phyloP scores from a whole-genome alignment of 53 echinoderm and acorn worm genomes.

The Temnopleurus reevesii region DNA sequence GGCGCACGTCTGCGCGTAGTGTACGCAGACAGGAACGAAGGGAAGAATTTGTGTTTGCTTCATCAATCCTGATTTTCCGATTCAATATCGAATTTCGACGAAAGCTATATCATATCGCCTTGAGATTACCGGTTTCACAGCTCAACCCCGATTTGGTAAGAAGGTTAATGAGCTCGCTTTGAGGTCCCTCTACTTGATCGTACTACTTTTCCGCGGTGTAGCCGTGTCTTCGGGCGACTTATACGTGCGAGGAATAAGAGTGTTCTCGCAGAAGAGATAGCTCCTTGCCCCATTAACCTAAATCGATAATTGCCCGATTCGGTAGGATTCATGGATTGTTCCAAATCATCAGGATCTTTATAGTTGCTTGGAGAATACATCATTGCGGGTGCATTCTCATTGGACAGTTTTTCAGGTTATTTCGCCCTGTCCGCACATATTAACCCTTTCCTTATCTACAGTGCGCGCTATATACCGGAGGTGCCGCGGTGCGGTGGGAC shows the following conservation, averaged over 20 bases:
- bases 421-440: not conserved
- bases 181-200: conserved; percentile 19
- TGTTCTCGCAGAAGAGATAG: conserved; percentile 29
- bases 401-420: not conserved
- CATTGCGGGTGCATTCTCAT: not conserved
- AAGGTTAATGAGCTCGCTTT: conserved; percentile 51
- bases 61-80: conserved; percentile 37
- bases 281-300: conserved; percentile 57
- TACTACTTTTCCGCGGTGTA: not conserved
- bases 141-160: conserved; percentile 39
- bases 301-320: conserved; percentile 56
- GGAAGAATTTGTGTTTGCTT: conserved; percentile 54
- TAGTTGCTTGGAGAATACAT: conserved; percentile 42
- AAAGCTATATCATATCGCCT: conserved; percentile 56
- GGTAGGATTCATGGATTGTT: conserved; percentile 53
- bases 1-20: not conserved
- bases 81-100: conserved; percentile 55
- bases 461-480: not conserved
- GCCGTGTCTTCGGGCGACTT: conserved; percentile 51
- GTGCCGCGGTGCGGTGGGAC: not conserved
- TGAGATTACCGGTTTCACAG: conserved; percentile 44
- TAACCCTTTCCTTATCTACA: too few species aligned
- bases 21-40: not conserved
- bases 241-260: conserved; percentile 43
- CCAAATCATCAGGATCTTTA: conserved; percentile 51